Conservation (phyloP, 1,140 invertebrate species). For the Zaprionus kolodkinae region DNA sequence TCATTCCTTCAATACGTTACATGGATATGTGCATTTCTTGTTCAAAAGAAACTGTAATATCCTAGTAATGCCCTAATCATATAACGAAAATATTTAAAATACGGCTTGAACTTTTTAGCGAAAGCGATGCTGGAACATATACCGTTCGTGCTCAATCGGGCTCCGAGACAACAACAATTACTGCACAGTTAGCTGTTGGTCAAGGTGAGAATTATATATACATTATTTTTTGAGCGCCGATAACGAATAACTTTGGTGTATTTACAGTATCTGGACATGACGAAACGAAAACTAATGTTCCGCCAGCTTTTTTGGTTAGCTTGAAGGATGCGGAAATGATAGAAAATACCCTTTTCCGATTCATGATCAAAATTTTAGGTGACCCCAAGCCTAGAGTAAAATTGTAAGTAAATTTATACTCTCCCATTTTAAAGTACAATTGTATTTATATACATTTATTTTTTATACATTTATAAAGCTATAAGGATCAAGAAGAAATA, state of each 20-base stretch:
- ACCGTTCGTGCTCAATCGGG: constrained; percentile 94
- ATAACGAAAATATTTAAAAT: background rate
- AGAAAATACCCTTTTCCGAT: constrained; percentile 93
- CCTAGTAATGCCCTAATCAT: too few species aligned
- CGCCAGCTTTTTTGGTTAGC: constrained; percentile 92
- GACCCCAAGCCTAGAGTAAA: constrained; percentile 92
- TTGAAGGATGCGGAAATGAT: constrained; percentile 94
- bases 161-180: constrained; percentile 91
- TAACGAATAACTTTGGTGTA: background rate
- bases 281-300: constrained; percentile 88
- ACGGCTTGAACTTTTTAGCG: constrained; percentile 73
- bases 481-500: constrained; percentile 92
- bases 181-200: constrained; percentile 93
- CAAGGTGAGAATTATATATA: constrained; percentile 86
- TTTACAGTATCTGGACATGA: constrained; percentile 85
- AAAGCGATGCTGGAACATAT: constrained; percentile 95
- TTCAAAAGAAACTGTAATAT: background rate
- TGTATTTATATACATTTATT: background rate
- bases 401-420: constrained; percentile 89
- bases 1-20: too few species aligned
- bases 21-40: too few species aligned
- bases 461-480: constrained; percentile 86
- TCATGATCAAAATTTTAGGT: constrained; percentile 95
- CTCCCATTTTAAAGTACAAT: background rate
- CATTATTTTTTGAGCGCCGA: background rate